Evolutionary conservation across 2,888 invertebrate species (phyloP).

Genomic region (Hofmannophila pseudospretella): DNA sequence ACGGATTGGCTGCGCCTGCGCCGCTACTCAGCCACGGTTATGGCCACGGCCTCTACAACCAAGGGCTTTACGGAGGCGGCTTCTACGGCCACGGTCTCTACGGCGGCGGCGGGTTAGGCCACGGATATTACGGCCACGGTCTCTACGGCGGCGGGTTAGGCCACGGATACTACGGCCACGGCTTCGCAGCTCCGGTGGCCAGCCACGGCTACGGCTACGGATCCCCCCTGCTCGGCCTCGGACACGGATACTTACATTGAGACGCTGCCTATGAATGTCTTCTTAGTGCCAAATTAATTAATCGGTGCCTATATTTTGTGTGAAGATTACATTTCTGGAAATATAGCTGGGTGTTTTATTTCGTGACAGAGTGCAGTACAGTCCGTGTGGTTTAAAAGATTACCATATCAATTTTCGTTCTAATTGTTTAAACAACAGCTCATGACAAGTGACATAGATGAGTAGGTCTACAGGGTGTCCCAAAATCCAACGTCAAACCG

Average conservation of each 20-base stretch:
- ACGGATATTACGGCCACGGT: slow-evolving; percentile 17
- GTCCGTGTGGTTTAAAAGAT: too few relatives aligned
- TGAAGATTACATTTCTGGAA: not conserved
- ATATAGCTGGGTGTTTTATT: not conserved
- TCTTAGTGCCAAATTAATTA: slow-evolving; percentile 46
- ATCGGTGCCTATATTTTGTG: slow-evolving; percentile 11
- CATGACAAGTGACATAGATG: too few relatives aligned
- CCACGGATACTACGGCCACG: not conserved
- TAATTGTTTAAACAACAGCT: too few relatives aligned
- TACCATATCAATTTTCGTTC: too few relatives aligned
- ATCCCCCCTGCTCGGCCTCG: slow-evolving; percentile 31
- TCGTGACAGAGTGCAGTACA: too few relatives aligned
- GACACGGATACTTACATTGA: slow-evolving; percentile 21
- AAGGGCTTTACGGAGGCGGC: slow-evolving; percentile 29
- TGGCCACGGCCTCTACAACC: slow-evolving; percentile 27
- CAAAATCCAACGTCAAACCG: too few relatives aligned
- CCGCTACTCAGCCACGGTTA: slow-evolving; percentile 30
- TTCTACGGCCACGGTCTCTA: slow-evolving; percentile 19
- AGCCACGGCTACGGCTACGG: slow-evolving; percentile 13
- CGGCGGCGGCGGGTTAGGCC: slow-evolving; percentile 19
- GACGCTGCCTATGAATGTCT: slow-evolving; percentile 11
- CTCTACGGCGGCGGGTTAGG: slow-evolving; percentile 7
- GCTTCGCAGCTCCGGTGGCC: not conserved
- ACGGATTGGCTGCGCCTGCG: slow-evolving; percentile 26
- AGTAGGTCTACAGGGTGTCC: too few relatives aligned